Conservation (phyloP, 2,888 invertebrate genomes). For the Noctua janthina region DNA sequence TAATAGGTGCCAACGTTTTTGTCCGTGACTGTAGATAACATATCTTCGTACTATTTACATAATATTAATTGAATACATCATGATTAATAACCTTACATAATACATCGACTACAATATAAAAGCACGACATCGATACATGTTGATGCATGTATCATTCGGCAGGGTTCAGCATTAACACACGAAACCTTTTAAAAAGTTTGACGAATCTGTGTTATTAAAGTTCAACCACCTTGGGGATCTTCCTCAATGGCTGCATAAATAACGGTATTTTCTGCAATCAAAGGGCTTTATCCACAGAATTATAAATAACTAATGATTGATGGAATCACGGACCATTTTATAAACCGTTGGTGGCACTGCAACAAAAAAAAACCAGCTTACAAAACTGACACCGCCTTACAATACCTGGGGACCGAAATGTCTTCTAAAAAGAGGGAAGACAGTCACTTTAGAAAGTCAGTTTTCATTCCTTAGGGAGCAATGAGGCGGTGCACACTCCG, state of each 20-base stretch:
- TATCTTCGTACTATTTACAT: slow-evolving; percentile 59
- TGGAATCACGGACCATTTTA: background rate
- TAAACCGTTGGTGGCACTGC: background rate
- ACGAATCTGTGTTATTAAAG: background rate
- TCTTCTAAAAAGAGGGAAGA: background rate
- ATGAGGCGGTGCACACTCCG: background rate
- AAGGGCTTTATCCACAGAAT: background rate
- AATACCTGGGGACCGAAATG: background rate
- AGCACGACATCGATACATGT: slow-evolving; percentile 27
- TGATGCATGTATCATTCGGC: background rate
- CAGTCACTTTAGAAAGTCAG: background rate
- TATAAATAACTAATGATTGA: background rate
- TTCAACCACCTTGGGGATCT: slow-evolving; percentile 2
- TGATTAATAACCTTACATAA: slow-evolving; percentile 43
- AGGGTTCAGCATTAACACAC: background rate
- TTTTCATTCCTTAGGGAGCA: background rate
- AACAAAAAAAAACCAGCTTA: background rate
- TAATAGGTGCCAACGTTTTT: slow-evolving; percentile 50
- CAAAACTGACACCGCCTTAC: background rate
- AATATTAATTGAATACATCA: slow-evolving; percentile 49
- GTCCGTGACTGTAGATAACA: slow-evolving; percentile 60
- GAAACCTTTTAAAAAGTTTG: background rate
- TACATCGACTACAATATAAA: background rate
- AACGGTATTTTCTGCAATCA: background rate
- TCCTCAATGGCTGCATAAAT: background rate